These are phyloP conservation scores for Caenorhabditis sp. DNA, from an alignment of 2,888 invertebrate genomes.

Conservation along the genomic window DNA sequence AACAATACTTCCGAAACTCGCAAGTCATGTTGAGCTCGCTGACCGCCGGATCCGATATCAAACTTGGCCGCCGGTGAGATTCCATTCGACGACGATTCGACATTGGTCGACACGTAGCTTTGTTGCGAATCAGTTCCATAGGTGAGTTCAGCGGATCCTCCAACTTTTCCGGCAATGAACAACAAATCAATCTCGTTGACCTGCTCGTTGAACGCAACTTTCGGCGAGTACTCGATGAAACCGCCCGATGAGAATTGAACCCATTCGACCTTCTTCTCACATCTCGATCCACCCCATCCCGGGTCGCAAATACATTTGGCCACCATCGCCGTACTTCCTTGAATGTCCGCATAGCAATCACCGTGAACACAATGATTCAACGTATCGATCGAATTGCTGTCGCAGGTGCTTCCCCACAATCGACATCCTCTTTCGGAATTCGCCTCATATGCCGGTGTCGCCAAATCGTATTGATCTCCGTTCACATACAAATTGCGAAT, in stretches of 20 bases:
- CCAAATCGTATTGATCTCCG: slow-evolving; percentile 88
- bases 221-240: slow-evolving; percentile 57
- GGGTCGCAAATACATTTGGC: slow-evolving; percentile 88
- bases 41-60: slow-evolving; percentile 38
- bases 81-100: slow-evolving; percentile 39
- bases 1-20: slow-evolving; percentile 47
- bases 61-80: slow-evolving; percentile 46
- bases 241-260: slow-evolving; percentile 62
- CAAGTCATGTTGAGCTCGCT: slow-evolving; percentile 31
- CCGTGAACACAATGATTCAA: slow-evolving; percentile 63
- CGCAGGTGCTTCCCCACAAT: slow-evolving; percentile 89
- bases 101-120: slow-evolving; percentile 44
- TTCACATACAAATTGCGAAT: slow-evolving; percentile 94
- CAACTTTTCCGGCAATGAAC: slow-evolving; percentile 80
- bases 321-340: slow-evolving; percentile 37
- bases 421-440: slow-evolving; percentile 79
- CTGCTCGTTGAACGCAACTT: slow-evolving; percentile 50
- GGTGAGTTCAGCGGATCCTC: slow-evolving; percentile 72
- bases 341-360: slow-evolving; percentile 64
- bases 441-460: slow-evolving; percentile 80
- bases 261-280: slow-evolving; percentile 70
- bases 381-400: slow-evolving; percentile 80
- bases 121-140: slow-evolving; percentile 49
- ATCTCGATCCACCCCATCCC: slow-evolving; percentile 84
- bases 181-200: slow-evolving; percentile 86